Base-by-base conservation (phyloP, 2,797 vertebrate species). In the Anas bernieri region DNA sequence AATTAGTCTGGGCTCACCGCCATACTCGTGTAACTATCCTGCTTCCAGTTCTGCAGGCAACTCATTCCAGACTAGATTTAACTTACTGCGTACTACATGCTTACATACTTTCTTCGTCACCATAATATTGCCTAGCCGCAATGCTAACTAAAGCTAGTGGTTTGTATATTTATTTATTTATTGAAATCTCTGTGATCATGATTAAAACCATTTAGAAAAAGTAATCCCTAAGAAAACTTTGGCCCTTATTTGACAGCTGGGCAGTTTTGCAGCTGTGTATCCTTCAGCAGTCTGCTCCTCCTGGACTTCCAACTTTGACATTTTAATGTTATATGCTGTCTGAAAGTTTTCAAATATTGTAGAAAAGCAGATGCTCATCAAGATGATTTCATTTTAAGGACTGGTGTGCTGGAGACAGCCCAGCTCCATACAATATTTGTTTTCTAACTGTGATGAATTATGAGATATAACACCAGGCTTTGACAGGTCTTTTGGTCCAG, bases 1-100 rank as follows among this genome's bases (percentile, higher is more conserved):
- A 90, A 96, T 96, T 88, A 90, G 83, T 74, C 92, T 94, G 95
- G 94, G 96, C 94, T 92, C 86, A 37, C 61, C 61, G 92, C 96
- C 96, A 95, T 20, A 37, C 88, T 93, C 7, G 2, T 79, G 90
- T 67, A 93, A 88, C 88, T 86, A 17, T 82, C 63, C 88, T 48
- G 50, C 92, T 94, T 94, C 93, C 83, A 90, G 70, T 79, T 88
- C 93, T 90, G 67, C 43, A 96, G 74, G 83, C 90, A 90, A n/a
- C 77, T 86, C 35, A 54, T 90, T 95, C 88, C 88, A 94, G 90
- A 86, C 22, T 0, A 92, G 70, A 48, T 67, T 84, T 62, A 70
- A 67, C 39, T 84, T 92, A 81, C 81, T 70, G 28, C 3, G 2
- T 88, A 26, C 84, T 82, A 41, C 50, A 25, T 37, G 39, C 20